These are phyloP conservation scores for Thyatira batis DNA, from an alignment of 2,888 invertebrate species.

Conservation along the genomic window DNA sequence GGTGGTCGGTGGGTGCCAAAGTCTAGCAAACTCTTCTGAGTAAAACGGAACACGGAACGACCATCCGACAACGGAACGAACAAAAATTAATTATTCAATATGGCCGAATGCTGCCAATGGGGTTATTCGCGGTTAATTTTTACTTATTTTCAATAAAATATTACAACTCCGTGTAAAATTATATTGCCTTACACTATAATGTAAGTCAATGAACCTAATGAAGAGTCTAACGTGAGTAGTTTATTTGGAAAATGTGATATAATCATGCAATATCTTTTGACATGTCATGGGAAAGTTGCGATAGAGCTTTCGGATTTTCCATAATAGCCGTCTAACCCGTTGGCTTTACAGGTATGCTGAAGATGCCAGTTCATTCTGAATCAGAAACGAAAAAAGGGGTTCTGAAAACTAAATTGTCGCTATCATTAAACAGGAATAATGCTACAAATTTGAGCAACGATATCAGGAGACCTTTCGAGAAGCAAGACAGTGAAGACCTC, in stretches of 20 bases:
- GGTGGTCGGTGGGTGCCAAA: too few relatives aligned
- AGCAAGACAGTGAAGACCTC: constrained; percentile 43
- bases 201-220: constrained; percentile 71
- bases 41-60: constrained; percentile 30
- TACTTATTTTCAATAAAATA: constrained; percentile 51
- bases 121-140: constrained; percentile 60
- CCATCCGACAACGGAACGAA: constrained; percentile 33
- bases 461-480: constrained; percentile 50
- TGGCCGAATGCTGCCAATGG: constrained; percentile 68
- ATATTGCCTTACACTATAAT: constrained; percentile 70
- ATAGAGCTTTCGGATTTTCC: constrained; percentile 44
- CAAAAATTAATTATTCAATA: constrained; percentile 54
- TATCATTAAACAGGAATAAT: constrained; percentile 74
- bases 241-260: constrained; percentile 23
- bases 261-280: constrained; percentile 61
- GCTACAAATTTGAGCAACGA: constrained; percentile 64
- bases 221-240: constrained; percentile 67
- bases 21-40: too few relatives aligned
- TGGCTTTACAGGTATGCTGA: constrained; percentile 74
- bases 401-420: constrained; percentile 68
- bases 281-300: constrained; percentile 62
- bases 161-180: constrained; percentile 42
- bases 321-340: constrained; percentile 21
- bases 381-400: constrained; percentile 72
- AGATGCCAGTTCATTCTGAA: constrained; percentile 80